Evolutionary conservation across 1,140 invertebrate genomes (phyloP).

Genomic region (Leptopilina boulardi): DNA sequence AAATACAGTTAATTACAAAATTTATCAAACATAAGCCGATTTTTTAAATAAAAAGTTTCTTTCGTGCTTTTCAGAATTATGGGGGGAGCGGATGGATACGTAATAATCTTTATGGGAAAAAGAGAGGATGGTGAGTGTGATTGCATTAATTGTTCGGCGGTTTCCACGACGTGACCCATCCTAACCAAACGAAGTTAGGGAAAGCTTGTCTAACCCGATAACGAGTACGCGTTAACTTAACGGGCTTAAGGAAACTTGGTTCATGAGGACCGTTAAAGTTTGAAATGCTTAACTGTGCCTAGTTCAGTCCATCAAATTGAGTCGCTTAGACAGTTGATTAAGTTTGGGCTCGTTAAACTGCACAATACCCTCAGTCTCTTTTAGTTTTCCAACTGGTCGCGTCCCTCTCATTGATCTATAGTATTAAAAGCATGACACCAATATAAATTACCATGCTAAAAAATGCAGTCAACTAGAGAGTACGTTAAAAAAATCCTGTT

Average conservation of each 20-base stretch:
- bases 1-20: too few species aligned
- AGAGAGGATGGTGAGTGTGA: constrained; percentile 35
- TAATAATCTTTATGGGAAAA: constrained; percentile 19
- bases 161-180: constrained; percentile 48
- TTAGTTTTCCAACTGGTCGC: neutral
- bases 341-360: constrained; percentile 27
- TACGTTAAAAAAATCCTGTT: neutral
- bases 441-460: neutral
- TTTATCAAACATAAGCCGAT: too few species aligned
- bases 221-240: constrained; percentile 55
- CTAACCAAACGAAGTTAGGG: constrained; percentile 56
- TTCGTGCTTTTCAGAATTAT: neutral
- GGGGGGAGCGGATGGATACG: neutral
- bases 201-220: constrained; percentile 57
- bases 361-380: constrained; percentile 4
- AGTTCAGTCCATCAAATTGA: constrained; percentile 43
- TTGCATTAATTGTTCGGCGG: constrained; percentile 53
- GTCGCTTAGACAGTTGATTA: constrained; percentile 49
- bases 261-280: constrained; percentile 50
- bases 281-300: constrained; percentile 48
- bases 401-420: neutral
- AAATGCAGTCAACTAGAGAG: neutral
- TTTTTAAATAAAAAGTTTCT: neutral
- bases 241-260: constrained; percentile 52
- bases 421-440: neutral